These are phyloP conservation scores for Cassiopea andromeda DNA, from an alignment of 30 jellyfish, hydroid and myxozoan genomes.

Conservation along the genomic window DNA sequence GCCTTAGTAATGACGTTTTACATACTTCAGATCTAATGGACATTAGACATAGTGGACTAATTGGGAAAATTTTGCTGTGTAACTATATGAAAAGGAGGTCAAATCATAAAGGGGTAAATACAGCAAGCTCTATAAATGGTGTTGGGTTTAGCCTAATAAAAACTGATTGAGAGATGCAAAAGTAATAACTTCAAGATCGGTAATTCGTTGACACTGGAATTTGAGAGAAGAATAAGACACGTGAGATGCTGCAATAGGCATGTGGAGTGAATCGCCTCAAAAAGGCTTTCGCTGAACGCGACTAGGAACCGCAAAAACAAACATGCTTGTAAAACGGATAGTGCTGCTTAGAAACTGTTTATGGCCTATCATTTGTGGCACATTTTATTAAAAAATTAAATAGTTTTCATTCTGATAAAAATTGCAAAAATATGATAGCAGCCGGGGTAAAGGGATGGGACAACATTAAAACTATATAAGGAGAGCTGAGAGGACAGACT, in stretches of 20 bases:
- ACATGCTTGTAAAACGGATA: slow-evolving; percentile 51
- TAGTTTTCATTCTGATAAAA: neutral
- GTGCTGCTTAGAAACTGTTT: slow-evolving; percentile 43
- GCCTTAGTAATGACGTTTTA: no score
- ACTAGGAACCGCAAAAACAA: slow-evolving; percentile 1
- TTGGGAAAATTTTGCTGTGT: no score
- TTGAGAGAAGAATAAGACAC: slow-evolving; percentile 14
- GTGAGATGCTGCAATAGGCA: slow-evolving; percentile 8
- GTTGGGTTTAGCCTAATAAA: neutral
- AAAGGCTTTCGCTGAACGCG: neutral
- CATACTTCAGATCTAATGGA: no score
- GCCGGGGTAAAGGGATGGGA: neutral
- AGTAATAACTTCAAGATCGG: neutral
- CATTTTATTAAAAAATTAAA: neutral
- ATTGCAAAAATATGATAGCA: neutral
- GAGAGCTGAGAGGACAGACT: no score
- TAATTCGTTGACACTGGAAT: slow-evolving; percentile 19
- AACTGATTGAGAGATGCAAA: neutral
- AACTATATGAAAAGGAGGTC: slow-evolving; percentile 12
- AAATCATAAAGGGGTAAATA: neutral
- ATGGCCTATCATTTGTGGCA: slow-evolving; percentile 7
- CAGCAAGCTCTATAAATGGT: neutral
- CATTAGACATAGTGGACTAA: no score
- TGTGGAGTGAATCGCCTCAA: neutral
- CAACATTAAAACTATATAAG: no score